These are phyloP conservation scores for Anguilla marmorata DNA, from an alignment of 2,797 vertebrate genomes.

Conservation along the genomic window DNA sequence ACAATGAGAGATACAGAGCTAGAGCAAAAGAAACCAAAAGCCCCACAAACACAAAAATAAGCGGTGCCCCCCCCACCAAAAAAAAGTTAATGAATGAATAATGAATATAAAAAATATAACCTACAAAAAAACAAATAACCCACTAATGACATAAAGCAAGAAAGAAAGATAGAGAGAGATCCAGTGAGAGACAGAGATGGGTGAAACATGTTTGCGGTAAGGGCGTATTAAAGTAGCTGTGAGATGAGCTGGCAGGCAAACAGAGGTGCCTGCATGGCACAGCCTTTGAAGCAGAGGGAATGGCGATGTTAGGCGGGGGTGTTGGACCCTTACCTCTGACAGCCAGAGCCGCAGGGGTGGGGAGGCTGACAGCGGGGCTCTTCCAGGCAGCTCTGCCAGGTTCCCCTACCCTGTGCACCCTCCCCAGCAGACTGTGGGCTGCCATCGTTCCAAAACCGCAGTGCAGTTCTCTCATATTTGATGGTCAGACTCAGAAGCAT, in stretches of 20 bases:
- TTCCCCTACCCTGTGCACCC: conserved; percentile 41
- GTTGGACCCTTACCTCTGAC: background rate
- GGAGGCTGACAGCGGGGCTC: too few relatives aligned
- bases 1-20: too few relatives aligned
- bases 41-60: too few relatives aligned
- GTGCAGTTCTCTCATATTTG: conserved; percentile 49
- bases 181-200: conserved; percentile 30
- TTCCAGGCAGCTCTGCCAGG: conserved; percentile 39
- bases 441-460: conserved; percentile 47
- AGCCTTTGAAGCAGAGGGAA: background rate
- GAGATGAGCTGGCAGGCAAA: background rate
- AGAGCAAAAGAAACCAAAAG: too few relatives aligned
- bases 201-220: conserved; percentile 5
- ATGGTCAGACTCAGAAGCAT: conserved; percentile 52
- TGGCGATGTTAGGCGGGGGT: conserved; percentile 1
- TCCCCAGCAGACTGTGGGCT: conserved; percentile 52
- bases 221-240: conserved; percentile 29
- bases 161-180: background rate
- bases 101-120: too few relatives aligned
- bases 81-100: too few relatives aligned
- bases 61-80: too few relatives aligned
- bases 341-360: background rate
- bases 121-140: background rate
- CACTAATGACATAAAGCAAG: too few relatives aligned
- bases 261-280: background rate